Conservation (phyloP, 2,888 invertebrate species). For the Lamellibrachia columna region DNA sequence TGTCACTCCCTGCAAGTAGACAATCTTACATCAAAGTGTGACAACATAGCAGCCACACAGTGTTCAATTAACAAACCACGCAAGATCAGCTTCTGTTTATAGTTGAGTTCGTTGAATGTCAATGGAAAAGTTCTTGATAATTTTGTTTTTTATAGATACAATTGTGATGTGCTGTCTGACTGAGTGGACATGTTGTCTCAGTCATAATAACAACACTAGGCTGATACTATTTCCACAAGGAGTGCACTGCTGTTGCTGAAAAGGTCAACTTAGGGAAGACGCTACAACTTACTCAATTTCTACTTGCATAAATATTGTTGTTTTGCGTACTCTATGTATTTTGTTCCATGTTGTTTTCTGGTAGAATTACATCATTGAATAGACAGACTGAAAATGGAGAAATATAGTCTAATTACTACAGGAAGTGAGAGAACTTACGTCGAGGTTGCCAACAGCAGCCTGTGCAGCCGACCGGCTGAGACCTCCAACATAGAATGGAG, state of each 20-base stretch:
- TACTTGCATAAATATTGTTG: background rate
- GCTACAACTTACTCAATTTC: background rate
- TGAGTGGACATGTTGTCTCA: no score
- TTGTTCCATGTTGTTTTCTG: no score
- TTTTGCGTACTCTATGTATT: background rate
- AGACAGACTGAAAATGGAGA: background rate
- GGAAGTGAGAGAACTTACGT: constrained; percentile 51
- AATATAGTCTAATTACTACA: background rate
- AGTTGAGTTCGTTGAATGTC: background rate
- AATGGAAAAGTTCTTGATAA: no score
- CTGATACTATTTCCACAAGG: background rate
- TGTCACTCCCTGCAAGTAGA: constrained; percentile 26
- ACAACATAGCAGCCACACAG: background rate
- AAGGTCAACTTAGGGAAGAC: background rate
- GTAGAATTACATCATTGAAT: no score
- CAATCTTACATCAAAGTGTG: background rate
- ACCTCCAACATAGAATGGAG: constrained; percentile 85
- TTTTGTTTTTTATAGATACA: no score
- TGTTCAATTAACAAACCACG: no score
- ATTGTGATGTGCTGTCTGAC: no score
- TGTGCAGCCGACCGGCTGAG: constrained; percentile 69
- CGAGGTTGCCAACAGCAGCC: constrained; percentile 63
- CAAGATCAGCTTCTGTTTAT: background rate
- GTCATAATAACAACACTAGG: no score
- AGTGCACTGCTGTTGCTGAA: background rate